Evolutionary conservation across 2,113 vertebrate species (phyloP), one percentile per base, ranked within the genome.

Genomic region (Chrysemys picta): DNA sequence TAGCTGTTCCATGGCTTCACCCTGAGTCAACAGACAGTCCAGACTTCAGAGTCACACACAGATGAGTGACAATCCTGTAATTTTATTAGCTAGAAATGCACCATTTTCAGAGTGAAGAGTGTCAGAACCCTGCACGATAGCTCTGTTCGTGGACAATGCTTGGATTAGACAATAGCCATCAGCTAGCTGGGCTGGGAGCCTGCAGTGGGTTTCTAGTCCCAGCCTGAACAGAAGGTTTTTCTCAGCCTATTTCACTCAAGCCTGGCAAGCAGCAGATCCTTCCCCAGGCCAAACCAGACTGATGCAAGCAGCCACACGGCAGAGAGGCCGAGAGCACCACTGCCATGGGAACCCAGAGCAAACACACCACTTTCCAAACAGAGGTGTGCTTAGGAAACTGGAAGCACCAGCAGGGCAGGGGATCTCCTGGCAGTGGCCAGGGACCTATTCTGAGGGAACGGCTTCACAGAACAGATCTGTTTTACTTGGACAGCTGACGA

Each of bases 151-250:
- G 72, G 24, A 27, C 38, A 42, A 45, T 2, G 10, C 21, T 24
- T 14, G 42, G 72, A 42, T 13, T 76, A 42, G 17, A 75, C 9
- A 42, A 25, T 42, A 42, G 22, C 9, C 72, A 75, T 42, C 72
- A 69, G 62, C 35, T 69, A 80, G 52, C 27, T 21, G 53, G n/a
- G 47, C 59, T 89, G 52, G 78, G 81, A 88, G 35, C 24, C 12
- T 29, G 27, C 0, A 0, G 4, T 88, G 76, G 53, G 49, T 12
- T 84, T 16, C 0, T 0, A 25, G 14, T 85, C 38, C 54, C 11
- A 24, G 50, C 45, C 54, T 53, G n/a, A 29, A 16, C 0, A 87
- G 25, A 45, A 62, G 54, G 14, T 31, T 5, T 1, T 5, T 5
- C 17, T 80, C 78, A 80, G 47, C 45, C 49, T 42, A 17, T 25